Base-by-base conservation (phyloP, 2,797 vertebrate species). In the Micrastur ruficollis region DNA sequence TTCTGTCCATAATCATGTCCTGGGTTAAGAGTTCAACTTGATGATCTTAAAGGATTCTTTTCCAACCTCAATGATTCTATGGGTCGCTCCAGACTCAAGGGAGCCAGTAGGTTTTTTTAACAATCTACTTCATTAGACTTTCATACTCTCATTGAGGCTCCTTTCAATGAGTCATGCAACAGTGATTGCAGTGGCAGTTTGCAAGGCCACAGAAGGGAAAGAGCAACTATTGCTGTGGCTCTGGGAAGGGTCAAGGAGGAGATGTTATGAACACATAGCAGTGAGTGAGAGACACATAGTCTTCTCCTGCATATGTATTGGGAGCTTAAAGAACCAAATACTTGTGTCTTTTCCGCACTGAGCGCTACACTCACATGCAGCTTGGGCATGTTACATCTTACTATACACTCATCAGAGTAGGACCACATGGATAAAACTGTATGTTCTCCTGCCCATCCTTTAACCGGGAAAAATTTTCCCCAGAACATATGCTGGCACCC, bases 91-190 rank as follows among this genome's bases (percentile, higher is more conserved):
- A 63, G 50, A 61, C 15, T 22, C 15, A n/a, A 42, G 27, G 23
- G 8, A 79, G 15, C 15, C 27, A 40, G 46, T 5, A 20, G 11
- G 3, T 5, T 40, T 86, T 34, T 55, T 79, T 32, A 65, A 53
- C 22, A 61, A 18, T 5, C 15, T 49, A 1, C 47, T 81, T 36
- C 29, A 42, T 47, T 23, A 42, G 44, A 17, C 23, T 72, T 58
- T 27, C 29, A 8, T 42, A 9, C 17, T 47, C 10, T 20, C 9
- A 3, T 2, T 14, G 34, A 13, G 47, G 27, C 19, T 89, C 6
- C 12, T 47, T 31, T 68, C n/a, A 5, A 1, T 1, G 3, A 8
- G 14, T 27, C 4, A 18, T 2, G 0, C 22, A 14, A 5, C 8
- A 36, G 13, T 23, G 34, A 25, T 26, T 18, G 27, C 8, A 62